Base-by-base conservation (phyloP, 2,797 vertebrate genomes). In the Spinibarbus caldwelli region DNA sequence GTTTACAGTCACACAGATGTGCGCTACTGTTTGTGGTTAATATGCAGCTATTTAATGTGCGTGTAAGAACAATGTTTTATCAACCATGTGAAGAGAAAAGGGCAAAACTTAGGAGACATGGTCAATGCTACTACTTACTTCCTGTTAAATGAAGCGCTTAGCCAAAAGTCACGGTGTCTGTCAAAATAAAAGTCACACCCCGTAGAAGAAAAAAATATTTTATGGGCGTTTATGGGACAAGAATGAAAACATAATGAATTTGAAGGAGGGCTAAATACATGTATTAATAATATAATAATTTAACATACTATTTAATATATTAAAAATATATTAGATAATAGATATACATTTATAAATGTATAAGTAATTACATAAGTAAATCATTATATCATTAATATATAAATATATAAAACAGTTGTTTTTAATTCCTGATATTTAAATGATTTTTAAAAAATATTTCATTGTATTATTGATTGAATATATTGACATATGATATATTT, bases 171-270 rank as follows among this genome's bases (percentile, higher is more conserved):
- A 36, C 8, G 21, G 19, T 36, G 23, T 6, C 3, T 83, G 45
- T 83, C 72, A 84, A 84, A 84, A 67, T 84, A 84, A 84, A 84
- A 84, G 82, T 71, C n/a, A 15, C 5, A 2, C 8, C 19, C 0
- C 3, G 14, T 7, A 2, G n/a, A n/a, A n/a, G n/a, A n/a, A n/a
- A n/a, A 5, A n/a, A n/a, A n/a, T n/a, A n/a, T n/a, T n/a, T n/a
- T n/a, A n/a, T n/a, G n/a, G n/a, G n/a, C n/a, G n/a, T n/a, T n/a
- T n/a, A n/a, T n/a, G n/a, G n/a, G n/a, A n/a, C n/a, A n/a, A n/a
- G n/a, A 10, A 29, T 19, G 38, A 57, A 4, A n/a, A n/a, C n/a
- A n/a, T n/a, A n/a, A 66, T 29, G 11, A 43, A 15, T 43, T 41
- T 41, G 11, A 2, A 54, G 49, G 19, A 52, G 49, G 49, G 6